These are phyloP conservation scores for Gallinago undulata DNA, from an alignment of 2,113 vertebrate species.

Conservation along the genomic window DNA sequence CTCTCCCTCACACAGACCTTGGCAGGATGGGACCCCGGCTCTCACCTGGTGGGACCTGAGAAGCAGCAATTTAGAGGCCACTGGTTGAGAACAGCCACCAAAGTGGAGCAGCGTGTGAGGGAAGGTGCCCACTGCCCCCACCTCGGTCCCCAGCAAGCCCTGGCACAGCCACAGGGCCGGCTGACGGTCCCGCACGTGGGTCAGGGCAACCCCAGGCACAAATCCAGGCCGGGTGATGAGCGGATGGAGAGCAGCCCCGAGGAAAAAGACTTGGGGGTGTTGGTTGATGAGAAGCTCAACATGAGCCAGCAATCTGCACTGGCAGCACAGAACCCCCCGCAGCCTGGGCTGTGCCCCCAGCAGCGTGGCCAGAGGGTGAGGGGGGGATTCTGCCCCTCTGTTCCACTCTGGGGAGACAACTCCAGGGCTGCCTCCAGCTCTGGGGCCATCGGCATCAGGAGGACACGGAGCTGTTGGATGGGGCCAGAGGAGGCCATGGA, in stretches of 20 bases:
- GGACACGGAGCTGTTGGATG: too few species aligned
- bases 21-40: background rate
- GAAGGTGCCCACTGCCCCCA: background rate
- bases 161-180: constrained; percentile 70
- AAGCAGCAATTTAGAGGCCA: constrained; percentile 72
- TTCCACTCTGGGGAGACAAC: too few species aligned
- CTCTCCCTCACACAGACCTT: accelerated
- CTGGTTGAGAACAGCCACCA: constrained; percentile 72
- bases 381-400: background rate
- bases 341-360: background rate
- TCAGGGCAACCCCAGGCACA: background rate
- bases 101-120: constrained; percentile 58
- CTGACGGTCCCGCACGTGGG: background rate
- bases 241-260: background rate
- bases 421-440: too few species aligned
- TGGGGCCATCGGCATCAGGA: too few species aligned
- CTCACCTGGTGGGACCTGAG: constrained; percentile 75
- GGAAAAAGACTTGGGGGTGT: background rate
- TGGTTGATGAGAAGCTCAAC: background rate
- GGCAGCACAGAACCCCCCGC: background rate
- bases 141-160: background rate
- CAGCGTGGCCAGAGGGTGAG: background rate
- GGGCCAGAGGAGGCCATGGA: too few species aligned
- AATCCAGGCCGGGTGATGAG: background rate
- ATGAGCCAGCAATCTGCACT: background rate